Conservation (phyloP, 2,888 invertebrate genomes). For the Ichneumon xanthorius region DNA sequence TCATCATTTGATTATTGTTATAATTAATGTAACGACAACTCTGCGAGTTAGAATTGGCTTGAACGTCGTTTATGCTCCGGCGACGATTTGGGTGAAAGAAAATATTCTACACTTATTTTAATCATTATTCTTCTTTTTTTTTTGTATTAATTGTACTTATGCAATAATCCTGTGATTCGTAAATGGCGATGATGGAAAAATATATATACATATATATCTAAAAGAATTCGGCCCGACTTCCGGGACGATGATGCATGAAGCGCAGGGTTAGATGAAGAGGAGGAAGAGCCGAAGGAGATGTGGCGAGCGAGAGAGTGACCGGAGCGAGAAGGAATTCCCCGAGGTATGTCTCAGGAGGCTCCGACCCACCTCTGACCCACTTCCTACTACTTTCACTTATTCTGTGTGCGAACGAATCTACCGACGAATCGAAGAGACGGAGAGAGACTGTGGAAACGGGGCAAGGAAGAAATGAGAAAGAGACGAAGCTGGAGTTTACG, state of each 20-base stretch:
- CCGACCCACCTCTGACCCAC: conserved; percentile 72
- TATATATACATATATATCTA: conserved; percentile 27
- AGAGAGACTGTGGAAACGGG: conserved; percentile 17
- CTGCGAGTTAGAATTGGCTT: neutral
- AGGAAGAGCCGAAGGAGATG: conserved; percentile 29
- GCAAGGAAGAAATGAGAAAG: conserved; percentile 34
- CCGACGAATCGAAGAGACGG: conserved; percentile 45
- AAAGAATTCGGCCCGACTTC: conserved; percentile 57
- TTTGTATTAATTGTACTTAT: neutral
- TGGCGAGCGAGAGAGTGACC: conserved; percentile 61
- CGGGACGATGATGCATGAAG: conserved; percentile 32
- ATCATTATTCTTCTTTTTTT: conserved; percentile 69
- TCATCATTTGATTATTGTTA: neutral
- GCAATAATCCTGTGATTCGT: conserved; percentile 2
- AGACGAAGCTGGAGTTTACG: conserved; percentile 51
- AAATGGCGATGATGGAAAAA: neutral
- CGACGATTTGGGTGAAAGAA: neutral
- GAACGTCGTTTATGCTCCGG: neutral
- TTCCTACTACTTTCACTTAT: conserved; percentile 75
- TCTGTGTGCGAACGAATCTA: conserved; percentile 62
- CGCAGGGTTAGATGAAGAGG: conserved; percentile 31
- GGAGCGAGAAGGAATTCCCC: conserved; percentile 50
- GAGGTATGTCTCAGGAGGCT: conserved; percentile 15
- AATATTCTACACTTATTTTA: neutral
- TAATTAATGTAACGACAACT: neutral